Conservation (phyloP, 64 coral and sea anemone species). For the Stylophora pistillata region DNA sequence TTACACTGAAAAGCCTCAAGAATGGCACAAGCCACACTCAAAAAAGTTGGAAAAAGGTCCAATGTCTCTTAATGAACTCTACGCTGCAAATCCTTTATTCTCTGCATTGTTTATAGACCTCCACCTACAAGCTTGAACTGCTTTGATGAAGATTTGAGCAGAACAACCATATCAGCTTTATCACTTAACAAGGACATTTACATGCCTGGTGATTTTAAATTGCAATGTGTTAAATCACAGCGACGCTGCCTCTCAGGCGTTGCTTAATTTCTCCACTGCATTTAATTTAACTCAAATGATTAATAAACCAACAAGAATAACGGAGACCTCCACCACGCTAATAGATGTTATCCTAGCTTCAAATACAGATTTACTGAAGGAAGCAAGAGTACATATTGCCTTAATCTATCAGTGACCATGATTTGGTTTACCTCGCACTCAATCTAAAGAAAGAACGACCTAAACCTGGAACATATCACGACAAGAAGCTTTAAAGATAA, state of each 20-base stretch:
- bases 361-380: background rate
- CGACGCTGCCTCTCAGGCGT: background rate
- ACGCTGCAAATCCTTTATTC: conserved; percentile 47
- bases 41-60: too few species aligned
- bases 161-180: conserved; percentile 41
- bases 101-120: conserved; percentile 52
- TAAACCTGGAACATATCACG: conserved; percentile 16
- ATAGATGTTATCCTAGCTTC: background rate
- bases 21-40: conserved; percentile 55
- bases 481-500: conserved; percentile 27
- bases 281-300: too few species aligned
- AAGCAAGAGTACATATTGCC: background rate
- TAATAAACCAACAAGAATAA: background rate
- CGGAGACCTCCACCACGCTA: background rate
- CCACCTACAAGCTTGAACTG: conserved; percentile 45
- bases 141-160: too few species aligned
- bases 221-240: background rate
- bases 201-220: conserved; percentile 23
- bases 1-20: conserved; percentile 49
- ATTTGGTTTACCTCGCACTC: background rate
- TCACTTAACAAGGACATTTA: conserved; percentile 27
- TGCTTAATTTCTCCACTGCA: background rate
- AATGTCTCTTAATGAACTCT: too few species aligned
- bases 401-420: background rate
- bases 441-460: conserved; percentile 26